Base-by-base conservation (phyloP, 2,888 invertebrate genomes). In the Caenorhabditis angaria region DNA sequence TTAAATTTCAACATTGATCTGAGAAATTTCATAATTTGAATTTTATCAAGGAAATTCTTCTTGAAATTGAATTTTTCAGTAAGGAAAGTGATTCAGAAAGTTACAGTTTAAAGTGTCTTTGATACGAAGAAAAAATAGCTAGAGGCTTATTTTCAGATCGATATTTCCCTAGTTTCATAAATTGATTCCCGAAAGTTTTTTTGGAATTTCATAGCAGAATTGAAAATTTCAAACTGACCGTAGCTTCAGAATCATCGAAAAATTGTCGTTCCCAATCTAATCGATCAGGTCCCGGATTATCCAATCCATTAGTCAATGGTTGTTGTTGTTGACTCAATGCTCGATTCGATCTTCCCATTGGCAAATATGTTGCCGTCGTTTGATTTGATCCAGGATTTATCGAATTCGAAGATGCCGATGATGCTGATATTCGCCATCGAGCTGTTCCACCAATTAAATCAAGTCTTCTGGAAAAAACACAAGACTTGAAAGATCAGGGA, bases 191-290 rank as follows among this genome's bases (percentile, higher is more conserved):
- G 24, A 22, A 25, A 8, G 6, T 56, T 56, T 56, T 56, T 18
- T 41, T 18, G 10, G 29, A 58, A 29, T n/a, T 48, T n/a, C 5
- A n/a, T n/a, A n/a, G n/a, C n/a, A n/a, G n/a, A n/a, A n/a, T n/a
- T n/a, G n/a, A n/a, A n/a, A n/a, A n/a, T n/a, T n/a, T n/a, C n/a
- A 50, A 32, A 68, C 73, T 66, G n/a, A 78, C 78, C 18, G 76
- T 72, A 1, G 76, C 70, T 67, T 82, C 81, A 8, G 70, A 65
- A 48, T 84, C 83, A 68, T 83, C 83, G 61, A 84, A 84, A 72
- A 84, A 84, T 60, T 84, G 84, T 24, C 83, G 66, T 65, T 84
- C 84, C 83, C 83, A 84, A 53, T 84, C 84, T 35, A 83, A 72
- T 28, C 78, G 74, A 25, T 80, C 81, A 14, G 74, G 75, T 10